Evolutionary conservation across 2,797 vertebrate genomes (phyloP), one percentile per base, ranked within the genome.

Genomic region (Gouania willdenowi): DNA sequence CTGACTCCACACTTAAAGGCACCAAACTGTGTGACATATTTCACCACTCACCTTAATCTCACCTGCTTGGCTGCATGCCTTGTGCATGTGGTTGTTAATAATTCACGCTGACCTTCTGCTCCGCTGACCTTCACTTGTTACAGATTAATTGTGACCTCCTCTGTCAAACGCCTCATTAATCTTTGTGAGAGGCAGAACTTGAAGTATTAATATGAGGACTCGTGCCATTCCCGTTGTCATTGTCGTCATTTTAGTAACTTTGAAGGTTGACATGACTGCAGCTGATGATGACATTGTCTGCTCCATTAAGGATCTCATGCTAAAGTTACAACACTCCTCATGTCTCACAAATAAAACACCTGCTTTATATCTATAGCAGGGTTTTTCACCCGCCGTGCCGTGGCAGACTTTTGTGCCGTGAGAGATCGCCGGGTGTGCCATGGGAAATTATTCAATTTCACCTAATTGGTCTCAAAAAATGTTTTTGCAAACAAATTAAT

Each of bases 31-130:
- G 6, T 64, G 57, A 63, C 59, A 64, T 75, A 75, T 66, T 71
- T 71, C 45, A 43, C 46, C 38, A 60, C 31, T 75, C 64, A 75
- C 60, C 65, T 63, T 27, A 76, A 46, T 34, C 28, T 81, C 52
- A 79, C 58, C 69, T 75, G 55, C 41, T 62, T 63, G 54, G 61
- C 56, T 66, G 34, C 5, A 6, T 1, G 30, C 65, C 36, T 41
- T 37, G 39, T 51, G 34, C 53, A 74, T 34, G 15, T 31, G 41
- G 29, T 54, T 28, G 49, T 84, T 79, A 80, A 83, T 85, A 84
- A 83, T 83, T 80, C 57, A 85, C 52, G 28, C 28, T 79, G 77
- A 82, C 71, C 77, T 71, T 52, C 48, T 61, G 60, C 69, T 71
- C 56, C 49, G 41, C 31, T 81, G 56, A 81, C 75, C 80, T 83